phyloP scores from a whole-genome alignment of 2,113 vertebrate genomes.

The Scomber japonicus region DNA sequence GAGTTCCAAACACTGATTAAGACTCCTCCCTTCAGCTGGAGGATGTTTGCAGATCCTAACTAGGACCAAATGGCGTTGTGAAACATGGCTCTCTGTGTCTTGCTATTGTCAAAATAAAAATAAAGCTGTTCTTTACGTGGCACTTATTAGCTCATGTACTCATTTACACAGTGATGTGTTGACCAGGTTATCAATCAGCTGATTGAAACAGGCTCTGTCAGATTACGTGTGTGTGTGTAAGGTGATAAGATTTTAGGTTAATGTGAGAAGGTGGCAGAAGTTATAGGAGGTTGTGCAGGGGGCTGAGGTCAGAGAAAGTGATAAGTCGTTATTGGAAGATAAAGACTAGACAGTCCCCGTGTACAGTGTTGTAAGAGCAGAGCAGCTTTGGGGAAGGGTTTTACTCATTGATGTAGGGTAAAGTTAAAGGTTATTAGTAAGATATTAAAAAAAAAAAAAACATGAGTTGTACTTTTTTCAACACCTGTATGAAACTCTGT shows the following conservation, averaged over 20 bases:
- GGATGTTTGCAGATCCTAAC: slow-evolving; percentile 61
- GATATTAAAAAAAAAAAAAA: not conserved
- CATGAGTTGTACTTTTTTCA: not conserved
- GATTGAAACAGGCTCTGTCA: slow-evolving; percentile 47
- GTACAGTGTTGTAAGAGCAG: not conserved
- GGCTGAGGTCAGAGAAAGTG: slow-evolving; percentile 59
- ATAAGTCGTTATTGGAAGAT: slow-evolving; percentile 59
- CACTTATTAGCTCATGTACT: slow-evolving; percentile 53
- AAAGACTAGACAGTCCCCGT: slow-evolving; percentile 30
- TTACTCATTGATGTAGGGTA: not conserved
- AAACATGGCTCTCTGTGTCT: not conserved
- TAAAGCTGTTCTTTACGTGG: not conserved
- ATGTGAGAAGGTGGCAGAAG: slow-evolving; percentile 47
- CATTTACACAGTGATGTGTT: slow-evolving; percentile 56
- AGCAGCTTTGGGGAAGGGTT: not conserved
- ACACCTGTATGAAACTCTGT: too few species aligned
- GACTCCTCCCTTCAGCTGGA: slow-evolving; percentile 38
- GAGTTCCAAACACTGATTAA: slow-evolving; percentile 76
- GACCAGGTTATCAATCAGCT: slow-evolving; percentile 75
- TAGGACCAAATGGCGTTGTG: slow-evolving; percentile 54
- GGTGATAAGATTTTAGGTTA: slow-evolving; percentile 62
- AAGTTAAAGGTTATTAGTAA: not conserved
- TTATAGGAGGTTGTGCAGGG: slow-evolving; percentile 44
- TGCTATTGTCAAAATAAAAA: slow-evolving; percentile 30
- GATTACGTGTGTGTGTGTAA: slow-evolving; percentile 55